Base-by-base conservation (phyloP, 2,797 vertebrate genomes). In the Pempheris klunzingeri region DNA sequence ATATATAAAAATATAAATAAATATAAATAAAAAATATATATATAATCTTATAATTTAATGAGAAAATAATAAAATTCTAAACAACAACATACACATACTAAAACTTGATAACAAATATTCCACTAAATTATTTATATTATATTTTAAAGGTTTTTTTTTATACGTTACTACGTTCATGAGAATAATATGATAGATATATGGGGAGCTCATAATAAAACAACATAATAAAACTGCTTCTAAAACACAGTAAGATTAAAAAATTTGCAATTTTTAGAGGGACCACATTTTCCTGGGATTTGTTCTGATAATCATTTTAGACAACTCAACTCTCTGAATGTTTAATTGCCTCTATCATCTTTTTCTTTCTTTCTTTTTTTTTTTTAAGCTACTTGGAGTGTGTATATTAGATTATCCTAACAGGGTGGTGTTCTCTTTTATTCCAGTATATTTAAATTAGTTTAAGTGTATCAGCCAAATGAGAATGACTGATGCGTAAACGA, bases 401-500 rank as follows among this genome's bases (percentile, higher is more conserved):
- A 1, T 7, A 17, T 50, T 20, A 34, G 17, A 60, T 52, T 63
- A 70, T 55, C 49, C 41, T 24, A 5, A 52, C 12, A 17, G 36
- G 32, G 7, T 7, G 32, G 52, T 38, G 46, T 30, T 63, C 39
- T 39, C 11, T 43, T 59, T 50, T 26, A 46, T 78, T 62, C 18
- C 67, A 9, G 17, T 47, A 34, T 36, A 34, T 70, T 69, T 28
- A 54, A 59, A 76, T 73, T 8, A 39, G 20, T 46, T 38, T 13
- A 32, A 60, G 15, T 55, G 6, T 22, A 67, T 78, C 36, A 36
- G 30, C 5, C 20, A 44, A 64, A 77, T 44, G 13, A 53, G 79
- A 59, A 50, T 38, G 38, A 77, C 49, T 58, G 52, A 74, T 54
- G 38, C 50, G 11, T 36, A 60, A 78, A 67, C 6, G 3, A 41